Conservation (phyloP, 2,888 invertebrate genomes). For the Sclerodermus sp. region DNA sequence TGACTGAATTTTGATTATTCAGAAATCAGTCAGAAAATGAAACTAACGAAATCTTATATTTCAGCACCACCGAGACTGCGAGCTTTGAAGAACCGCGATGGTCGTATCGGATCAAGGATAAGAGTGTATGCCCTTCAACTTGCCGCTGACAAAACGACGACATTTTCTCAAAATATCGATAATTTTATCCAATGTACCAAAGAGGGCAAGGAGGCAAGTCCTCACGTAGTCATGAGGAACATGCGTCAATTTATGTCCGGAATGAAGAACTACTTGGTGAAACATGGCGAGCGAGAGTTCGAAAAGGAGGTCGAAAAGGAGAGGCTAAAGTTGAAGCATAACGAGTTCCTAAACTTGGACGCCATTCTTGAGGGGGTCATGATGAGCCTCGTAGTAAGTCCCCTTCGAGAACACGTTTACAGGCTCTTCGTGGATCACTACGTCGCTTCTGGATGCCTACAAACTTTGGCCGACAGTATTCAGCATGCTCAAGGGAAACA, state of each 20-base stretch:
- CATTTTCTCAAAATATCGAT: slow-evolving; percentile 89
- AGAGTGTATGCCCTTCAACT: slow-evolving; percentile 78
- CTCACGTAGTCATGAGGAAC: slow-evolving; percentile 85
- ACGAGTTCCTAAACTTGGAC: slow-evolving; percentile 93
- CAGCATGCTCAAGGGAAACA: slow-evolving; percentile 70
- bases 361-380: slow-evolving; percentile 93
- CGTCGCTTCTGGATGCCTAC: slow-evolving; percentile 72
- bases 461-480: slow-evolving; percentile 72
- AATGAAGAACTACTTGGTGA: slow-evolving; percentile 96
- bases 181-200: slow-evolving; percentile 92
- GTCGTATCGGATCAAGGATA: slow-evolving; percentile 70
- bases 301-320: slow-evolving; percentile 89
- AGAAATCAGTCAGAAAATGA: no score
- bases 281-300: slow-evolving; percentile 92
- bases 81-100: slow-evolving; percentile 66
- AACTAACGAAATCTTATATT: no score
- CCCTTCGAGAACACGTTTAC: slow-evolving; percentile 82
- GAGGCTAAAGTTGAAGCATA: slow-evolving; percentile 78
- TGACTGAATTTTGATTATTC: no score
- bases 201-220: slow-evolving; percentile 86
- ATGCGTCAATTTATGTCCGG: slow-evolving; percentile 98
- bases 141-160: slow-evolving; percentile 82
- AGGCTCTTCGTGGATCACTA: slow-evolving; percentile 87
- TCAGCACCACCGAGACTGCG: slow-evolving; percentile 78
- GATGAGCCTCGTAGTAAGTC: slow-evolving; percentile 86